Conservation (phyloP, 2,797 vertebrate species). For the Alfaro cultratus region DNA sequence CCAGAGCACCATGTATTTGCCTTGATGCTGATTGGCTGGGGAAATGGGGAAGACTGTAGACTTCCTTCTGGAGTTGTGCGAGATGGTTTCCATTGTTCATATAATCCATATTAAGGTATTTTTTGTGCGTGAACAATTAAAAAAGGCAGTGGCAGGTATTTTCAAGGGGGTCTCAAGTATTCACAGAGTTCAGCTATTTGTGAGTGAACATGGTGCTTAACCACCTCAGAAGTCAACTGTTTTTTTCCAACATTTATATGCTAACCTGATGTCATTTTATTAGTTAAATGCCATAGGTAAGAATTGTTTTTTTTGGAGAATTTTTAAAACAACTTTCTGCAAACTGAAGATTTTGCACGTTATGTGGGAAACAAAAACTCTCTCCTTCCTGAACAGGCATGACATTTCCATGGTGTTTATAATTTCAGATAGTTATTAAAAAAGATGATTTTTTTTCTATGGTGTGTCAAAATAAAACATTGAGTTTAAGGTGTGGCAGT, state of each 20-base stretch:
- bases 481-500: neutral
- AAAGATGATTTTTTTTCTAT: neutral
- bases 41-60: neutral
- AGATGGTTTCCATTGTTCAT: neutral
- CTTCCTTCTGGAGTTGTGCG: neutral
- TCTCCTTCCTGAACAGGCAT: neutral
- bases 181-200: neutral
- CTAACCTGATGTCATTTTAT: neutral
- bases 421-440: neutral
- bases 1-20: neutral
- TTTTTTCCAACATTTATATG: neutral
- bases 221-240: neutral
- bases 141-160: neutral
- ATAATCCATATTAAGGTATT: neutral
- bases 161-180: neutral
- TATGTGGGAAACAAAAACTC: neutral
- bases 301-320: neutral
- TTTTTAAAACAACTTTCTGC: neutral
- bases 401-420: neutral
- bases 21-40: neutral
- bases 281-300: neutral
- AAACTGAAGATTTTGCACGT: neutral
- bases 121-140: neutral
- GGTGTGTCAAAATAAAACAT: neutral
- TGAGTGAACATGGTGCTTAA: neutral